Percentiles rank a stretch among this genome's conserved stretches.
phyloP scores from a whole-genome alignment of 2,797 vertebrate genomes.

The Oophaga sylvatica region DNA sequence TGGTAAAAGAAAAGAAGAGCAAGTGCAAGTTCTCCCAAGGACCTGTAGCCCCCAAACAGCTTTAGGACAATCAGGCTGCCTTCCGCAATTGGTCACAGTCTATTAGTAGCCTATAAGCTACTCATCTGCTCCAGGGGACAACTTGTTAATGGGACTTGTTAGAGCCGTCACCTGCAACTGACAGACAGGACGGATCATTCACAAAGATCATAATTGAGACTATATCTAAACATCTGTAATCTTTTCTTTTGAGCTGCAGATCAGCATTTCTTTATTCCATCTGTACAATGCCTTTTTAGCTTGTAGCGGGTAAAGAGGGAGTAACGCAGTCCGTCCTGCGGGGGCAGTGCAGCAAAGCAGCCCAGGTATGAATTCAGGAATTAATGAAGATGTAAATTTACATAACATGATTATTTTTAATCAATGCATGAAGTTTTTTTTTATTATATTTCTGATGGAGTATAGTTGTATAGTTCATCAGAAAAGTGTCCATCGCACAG shows the following conservation, averaged over 20 bases:
- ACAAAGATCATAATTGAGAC: not conserved
- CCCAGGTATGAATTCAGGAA: not conserved
- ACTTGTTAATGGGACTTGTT: constrained; percentile 62
- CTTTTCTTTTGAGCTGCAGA: constrained; percentile 56
- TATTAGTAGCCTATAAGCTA: constrained; percentile 99
- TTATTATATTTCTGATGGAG: no score
- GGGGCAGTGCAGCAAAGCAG: constrained; percentile 6
- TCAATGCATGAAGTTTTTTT: no score
- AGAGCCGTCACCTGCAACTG: constrained; percentile 73
- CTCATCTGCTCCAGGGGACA: constrained; percentile 83
- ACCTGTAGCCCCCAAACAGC: constrained; percentile 85
- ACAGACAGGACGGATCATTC: constrained; percentile 21
- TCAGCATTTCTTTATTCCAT: constrained; percentile 16
- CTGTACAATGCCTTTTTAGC: constrained; percentile 34
- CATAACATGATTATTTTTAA: no score
- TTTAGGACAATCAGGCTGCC: constrained; percentile 79
- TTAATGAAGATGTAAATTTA: no score
- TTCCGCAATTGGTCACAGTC: constrained; percentile 94
- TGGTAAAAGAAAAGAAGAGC: constrained; percentile 69
- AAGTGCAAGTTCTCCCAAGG: constrained; percentile 90
- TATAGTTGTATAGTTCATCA: no score
- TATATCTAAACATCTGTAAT: constrained; percentile 57
- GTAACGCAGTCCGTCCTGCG: not conserved
- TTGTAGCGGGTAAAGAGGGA: constrained; percentile 10
- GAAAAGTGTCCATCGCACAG: no score